Conservation (phyloP, 2,113 vertebrate genomes). For the Melierax canorus region DNA sequence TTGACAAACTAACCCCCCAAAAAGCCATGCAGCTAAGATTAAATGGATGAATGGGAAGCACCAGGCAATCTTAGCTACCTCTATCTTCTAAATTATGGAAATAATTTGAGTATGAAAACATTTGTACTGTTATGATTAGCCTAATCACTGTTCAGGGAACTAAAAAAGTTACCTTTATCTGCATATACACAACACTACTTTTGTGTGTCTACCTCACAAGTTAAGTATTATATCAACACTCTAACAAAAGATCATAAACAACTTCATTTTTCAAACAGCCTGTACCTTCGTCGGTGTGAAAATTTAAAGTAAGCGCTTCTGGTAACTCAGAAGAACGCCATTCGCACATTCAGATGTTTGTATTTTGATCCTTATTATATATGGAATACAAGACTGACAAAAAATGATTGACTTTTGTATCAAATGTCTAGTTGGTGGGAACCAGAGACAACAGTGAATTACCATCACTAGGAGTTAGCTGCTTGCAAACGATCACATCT, state of each 20-base stretch:
- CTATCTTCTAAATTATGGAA: neutral
- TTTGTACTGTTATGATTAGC: neutral
- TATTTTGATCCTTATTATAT: neutral
- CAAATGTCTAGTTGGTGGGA: neutral
- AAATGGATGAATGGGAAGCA: neutral
- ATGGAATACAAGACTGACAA: neutral
- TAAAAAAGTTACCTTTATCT: neutral
- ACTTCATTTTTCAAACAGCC: neutral
- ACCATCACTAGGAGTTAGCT: neutral
- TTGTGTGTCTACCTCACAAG: neutral
- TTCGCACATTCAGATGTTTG: neutral
- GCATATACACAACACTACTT: neutral
- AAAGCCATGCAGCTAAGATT: neutral
- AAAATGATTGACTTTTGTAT: fast-evolving
- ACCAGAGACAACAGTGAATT: neutral
- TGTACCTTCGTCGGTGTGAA: neutral
- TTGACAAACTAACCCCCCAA: neutral
- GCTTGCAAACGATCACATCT: neutral
- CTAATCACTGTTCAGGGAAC: neutral
- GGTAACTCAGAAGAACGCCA: neutral
- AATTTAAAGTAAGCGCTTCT: neutral
- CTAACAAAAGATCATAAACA: neutral
- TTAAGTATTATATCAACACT: neutral
- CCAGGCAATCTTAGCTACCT: neutral
- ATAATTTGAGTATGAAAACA: neutral